Evolutionary conservation across 2,888 invertebrate species (phyloP).

Genomic region (Drosophila lacicola): DNA sequence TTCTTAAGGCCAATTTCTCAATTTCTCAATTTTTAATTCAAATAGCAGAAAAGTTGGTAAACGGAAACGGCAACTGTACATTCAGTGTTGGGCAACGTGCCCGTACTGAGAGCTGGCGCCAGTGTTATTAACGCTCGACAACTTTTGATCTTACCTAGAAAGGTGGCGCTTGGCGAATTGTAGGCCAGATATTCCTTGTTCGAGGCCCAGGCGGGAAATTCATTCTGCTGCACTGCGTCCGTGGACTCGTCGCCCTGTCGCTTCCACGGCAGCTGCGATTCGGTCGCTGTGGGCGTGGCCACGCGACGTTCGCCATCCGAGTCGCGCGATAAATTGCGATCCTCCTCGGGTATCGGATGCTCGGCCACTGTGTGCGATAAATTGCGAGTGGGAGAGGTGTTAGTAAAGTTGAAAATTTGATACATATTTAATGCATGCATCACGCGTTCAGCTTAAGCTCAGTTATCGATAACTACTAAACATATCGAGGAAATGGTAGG

Average conservation of each 20-base stretch:
- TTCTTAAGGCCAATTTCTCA: conserved; percentile 37
- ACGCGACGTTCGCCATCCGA: conserved; percentile 89
- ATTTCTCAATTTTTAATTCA: conserved; percentile 5
- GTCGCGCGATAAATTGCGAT: conserved; percentile 81
- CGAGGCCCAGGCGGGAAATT: conserved; percentile 97
- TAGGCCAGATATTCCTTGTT: conserved; percentile 97
- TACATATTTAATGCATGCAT: conserved; percentile 30
- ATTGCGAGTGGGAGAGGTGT: background rate
- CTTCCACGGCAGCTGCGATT: conserved; percentile 97
- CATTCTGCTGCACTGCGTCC: conserved; percentile 91
- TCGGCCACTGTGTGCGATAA: conserved; percentile 78
- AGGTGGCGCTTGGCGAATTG: conserved; percentile 95
- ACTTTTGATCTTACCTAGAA: conserved; percentile 88
- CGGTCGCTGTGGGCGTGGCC: conserved; percentile 94
- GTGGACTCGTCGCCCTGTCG: conserved; percentile 90
- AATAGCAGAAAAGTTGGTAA: conserved; percentile 24
- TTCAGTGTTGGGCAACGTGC: conserved; percentile 36
- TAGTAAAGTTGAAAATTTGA: conserved; percentile 1
- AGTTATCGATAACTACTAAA: conserved; percentile 35
- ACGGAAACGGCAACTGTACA: conserved; percentile 39
- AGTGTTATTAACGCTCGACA: background rate
- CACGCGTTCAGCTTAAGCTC: conserved; percentile 9
- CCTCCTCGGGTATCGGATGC: conserved; percentile 83
- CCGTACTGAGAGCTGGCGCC: conserved; percentile 3
- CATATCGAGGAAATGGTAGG: conserved; percentile 26